Percentiles rank a stretch among this genome's conserved stretches.
phyloP scores from a whole-genome alignment of 2,888 invertebrate genomes.

The Scaptomyza reducta region DNA sequence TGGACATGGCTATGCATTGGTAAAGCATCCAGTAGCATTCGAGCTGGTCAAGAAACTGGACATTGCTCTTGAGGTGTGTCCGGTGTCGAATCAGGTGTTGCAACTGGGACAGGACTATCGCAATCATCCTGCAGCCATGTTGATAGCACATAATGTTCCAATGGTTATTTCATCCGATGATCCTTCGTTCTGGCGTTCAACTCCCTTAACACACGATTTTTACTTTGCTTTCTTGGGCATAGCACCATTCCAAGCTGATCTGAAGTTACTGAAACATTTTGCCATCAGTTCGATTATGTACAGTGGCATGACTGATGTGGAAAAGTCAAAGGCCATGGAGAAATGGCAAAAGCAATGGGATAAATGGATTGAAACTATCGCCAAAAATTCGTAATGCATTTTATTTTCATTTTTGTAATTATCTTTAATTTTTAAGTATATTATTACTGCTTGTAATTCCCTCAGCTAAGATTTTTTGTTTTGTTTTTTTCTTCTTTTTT shows the following conservation, averaged over 20 bases:
- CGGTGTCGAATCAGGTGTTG: conserved; percentile 91
- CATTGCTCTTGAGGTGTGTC: conserved; percentile 91
- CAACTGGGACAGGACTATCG: conserved; percentile 89
- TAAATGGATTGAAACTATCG: conserved; percentile 84
- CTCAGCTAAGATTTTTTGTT: conserved; percentile 47
- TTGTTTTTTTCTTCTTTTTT: conserved; percentile 14
- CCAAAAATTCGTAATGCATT: conserved; percentile 5
- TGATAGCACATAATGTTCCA: conserved; percentile 88
- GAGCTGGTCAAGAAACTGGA: conserved; percentile 85
- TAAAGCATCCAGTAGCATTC: conserved; percentile 89
- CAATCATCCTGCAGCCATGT: conserved; percentile 89
- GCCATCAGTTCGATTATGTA: conserved; percentile 90
- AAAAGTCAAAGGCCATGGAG: conserved; percentile 85
- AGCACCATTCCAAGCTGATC: conserved; percentile 88
- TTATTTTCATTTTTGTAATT: not conserved
- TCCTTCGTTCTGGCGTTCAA: conserved; percentile 90
- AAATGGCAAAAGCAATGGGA: conserved; percentile 87
- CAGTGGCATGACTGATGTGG: conserved; percentile 86
- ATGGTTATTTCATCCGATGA: conserved; percentile 92
- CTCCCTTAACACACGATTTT: conserved; percentile 90
- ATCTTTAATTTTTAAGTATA: conserved; percentile 45
- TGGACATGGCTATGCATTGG: conserved; percentile 90
- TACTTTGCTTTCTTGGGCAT: conserved; percentile 91
- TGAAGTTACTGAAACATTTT: conserved; percentile 89
- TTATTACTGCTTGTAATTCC: conserved; percentile 44